phyloP scores from a whole-genome alignment of 1,140 invertebrate genomes.

The Gyrodactylus salaris region DNA sequence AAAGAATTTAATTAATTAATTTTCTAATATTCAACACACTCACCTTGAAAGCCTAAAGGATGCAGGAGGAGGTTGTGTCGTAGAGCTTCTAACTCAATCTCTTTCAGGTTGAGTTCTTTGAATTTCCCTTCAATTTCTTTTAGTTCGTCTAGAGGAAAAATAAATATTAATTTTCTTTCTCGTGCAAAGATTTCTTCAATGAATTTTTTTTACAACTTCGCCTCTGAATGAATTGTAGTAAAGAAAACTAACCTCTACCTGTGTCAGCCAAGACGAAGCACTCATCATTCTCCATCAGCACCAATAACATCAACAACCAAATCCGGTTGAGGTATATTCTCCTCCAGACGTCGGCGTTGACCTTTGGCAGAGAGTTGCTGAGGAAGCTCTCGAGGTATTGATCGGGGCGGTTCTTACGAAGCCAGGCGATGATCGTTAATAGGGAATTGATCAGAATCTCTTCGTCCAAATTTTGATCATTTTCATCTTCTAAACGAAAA shows the following conservation, averaged over 20 bases:
- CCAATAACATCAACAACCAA: background rate
- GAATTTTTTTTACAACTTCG: too few relatives aligned
- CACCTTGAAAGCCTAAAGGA: background rate
- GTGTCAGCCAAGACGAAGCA: too few relatives aligned
- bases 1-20: background rate
- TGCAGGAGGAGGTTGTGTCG: background rate
- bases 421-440: background rate
- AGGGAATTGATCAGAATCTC: too few relatives aligned
- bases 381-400: background rate
- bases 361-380: background rate
- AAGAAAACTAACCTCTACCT: too few relatives aligned
- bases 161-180: background rate
- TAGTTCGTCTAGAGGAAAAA: background rate
- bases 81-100: background rate
- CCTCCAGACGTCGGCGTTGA: background rate
- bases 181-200: too few relatives aligned
- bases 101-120: background rate
- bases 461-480: background rate
- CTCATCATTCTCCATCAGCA: background rate
- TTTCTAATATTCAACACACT: background rate
- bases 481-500: background rate
- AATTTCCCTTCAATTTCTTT: background rate
- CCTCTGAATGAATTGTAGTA: too few relatives aligned
- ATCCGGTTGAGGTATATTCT: background rate
- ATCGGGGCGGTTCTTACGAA: background rate